A percentile compares a stretch with the other conserved stretches of the same genome.
These are phyloP conservation scores for Gonatopus flavifemur DNA, from an alignment of 1,140 invertebrate genomes.

Conservation along the genomic window DNA sequence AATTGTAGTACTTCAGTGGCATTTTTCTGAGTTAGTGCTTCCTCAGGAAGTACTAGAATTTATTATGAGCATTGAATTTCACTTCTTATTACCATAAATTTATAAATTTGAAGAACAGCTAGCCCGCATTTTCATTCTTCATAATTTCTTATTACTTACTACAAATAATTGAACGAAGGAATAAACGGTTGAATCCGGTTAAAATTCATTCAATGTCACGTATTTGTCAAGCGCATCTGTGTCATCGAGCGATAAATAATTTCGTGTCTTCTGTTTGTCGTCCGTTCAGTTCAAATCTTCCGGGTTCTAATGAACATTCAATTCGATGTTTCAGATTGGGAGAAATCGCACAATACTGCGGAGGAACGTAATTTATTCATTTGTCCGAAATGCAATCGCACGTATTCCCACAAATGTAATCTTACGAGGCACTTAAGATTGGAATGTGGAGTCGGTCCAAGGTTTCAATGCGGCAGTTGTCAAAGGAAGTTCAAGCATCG, in stretches of 20 bases:
- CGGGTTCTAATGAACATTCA: too few species aligned
- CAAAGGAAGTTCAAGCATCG: constrained; percentile 58
- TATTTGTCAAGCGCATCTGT: constrained; percentile 17
- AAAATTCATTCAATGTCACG: constrained; percentile 5
- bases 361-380: constrained; percentile 37
- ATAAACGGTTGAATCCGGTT: too few species aligned
- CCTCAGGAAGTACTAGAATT: too few species aligned
- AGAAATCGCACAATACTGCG: constrained; percentile 20
- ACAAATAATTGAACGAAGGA: constrained; percentile 10
- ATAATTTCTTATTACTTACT: too few species aligned
- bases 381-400: constrained; percentile 52
- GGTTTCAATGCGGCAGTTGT: constrained; percentile 58
- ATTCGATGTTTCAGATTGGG: constrained; percentile 45
- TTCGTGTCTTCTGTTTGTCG: constrained; percentile 1
- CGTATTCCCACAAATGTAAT: constrained; percentile 52
- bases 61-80: too few species aligned
- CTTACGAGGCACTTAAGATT: constrained; percentile 55
- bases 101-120: too few species aligned
- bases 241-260: background rate
- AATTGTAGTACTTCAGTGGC: too few species aligned
- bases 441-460: constrained; percentile 61
- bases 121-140: too few species aligned
- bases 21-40: too few species aligned
- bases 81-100: too few species aligned
- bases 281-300: constrained; percentile 1